A percentile compares a stretch with the other conserved stretches of the same genome.
These are phyloP conservation scores for Lanius collurio DNA, from an alignment of 2,113 vertebrate species.

Conservation along the genomic window DNA sequence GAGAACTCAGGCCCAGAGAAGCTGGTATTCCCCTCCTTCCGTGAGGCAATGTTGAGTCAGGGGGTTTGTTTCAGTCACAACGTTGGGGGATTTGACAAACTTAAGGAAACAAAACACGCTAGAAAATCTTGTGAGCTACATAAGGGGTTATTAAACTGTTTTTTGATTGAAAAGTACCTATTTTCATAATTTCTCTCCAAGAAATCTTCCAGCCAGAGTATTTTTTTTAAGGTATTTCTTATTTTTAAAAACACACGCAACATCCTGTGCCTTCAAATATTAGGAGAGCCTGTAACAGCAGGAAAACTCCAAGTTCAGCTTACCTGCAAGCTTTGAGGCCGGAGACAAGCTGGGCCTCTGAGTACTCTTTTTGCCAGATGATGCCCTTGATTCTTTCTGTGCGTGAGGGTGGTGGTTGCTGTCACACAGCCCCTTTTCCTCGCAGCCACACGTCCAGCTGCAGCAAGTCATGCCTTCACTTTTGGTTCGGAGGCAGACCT, in stretches of 20 bases:
- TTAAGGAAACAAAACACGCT: background rate
- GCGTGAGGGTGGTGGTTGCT: background rate
- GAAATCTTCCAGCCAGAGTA: background rate
- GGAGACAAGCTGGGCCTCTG: background rate
- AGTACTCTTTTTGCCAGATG: fast-evolving
- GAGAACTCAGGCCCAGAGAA: background rate
- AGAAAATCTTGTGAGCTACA: background rate
- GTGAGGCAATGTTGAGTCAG: background rate
- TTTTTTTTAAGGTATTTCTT: background rate
- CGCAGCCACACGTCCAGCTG: background rate
- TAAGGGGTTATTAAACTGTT: background rate
- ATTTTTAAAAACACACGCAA: background rate
- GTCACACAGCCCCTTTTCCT: background rate
- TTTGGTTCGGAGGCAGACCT: background rate
- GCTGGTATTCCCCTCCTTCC: background rate
- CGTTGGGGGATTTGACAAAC: background rate
- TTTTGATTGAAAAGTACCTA: background rate
- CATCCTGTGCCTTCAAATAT: background rate
- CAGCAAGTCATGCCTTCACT: background rate
- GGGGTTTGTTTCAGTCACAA: background rate
- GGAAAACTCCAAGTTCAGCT: background rate
- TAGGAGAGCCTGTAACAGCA: background rate
- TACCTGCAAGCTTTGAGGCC: background rate
- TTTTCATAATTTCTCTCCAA: background rate
- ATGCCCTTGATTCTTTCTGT: background rate